These are phyloP conservation scores for Pentalonia nigronervosa DNA, from an alignment of 1,140 invertebrate species.

Conservation along the genomic window DNA sequence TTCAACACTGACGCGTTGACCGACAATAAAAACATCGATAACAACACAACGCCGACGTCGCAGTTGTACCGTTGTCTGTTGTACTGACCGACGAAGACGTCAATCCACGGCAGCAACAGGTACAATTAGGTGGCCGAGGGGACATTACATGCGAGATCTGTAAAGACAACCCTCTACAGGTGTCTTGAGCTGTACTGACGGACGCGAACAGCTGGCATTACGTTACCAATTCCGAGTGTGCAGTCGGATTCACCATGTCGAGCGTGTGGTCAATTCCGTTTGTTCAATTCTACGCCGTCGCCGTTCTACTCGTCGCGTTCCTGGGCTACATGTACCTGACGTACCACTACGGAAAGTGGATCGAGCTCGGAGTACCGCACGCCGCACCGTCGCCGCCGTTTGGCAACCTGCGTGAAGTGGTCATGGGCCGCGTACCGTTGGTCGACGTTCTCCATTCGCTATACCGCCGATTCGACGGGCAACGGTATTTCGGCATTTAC, in stretches of 20 bases:
- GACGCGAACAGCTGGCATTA: too few relatives aligned
- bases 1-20: too few relatives aligned
- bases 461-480: constrained; percentile 56
- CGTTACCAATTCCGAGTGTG: background rate
- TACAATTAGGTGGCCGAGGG: background rate
- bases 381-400: constrained; percentile 64
- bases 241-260: background rate
- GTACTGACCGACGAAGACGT: too few relatives aligned
- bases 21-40: too few relatives aligned
- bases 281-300: background rate
- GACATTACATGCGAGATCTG: background rate
- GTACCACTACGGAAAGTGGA: constrained; percentile 63
- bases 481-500: constrained; percentile 63
- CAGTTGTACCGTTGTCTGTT: too few relatives aligned
- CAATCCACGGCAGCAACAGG: background rate
- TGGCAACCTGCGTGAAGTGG: constrained; percentile 66
- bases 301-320: background rate
- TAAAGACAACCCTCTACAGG: too few relatives aligned
- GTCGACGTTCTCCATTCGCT: constrained; percentile 59
- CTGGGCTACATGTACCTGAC: constrained; percentile 59
- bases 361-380: constrained; percentile 62
- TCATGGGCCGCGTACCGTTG: constrained; percentile 61
- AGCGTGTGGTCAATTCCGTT: background rate
- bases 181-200: background rate
- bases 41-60: too few relatives aligned